Evolutionary conservation across 2,797 vertebrate genomes (phyloP), one percentile per base, ranked within the genome.

Genomic region (Microchirus variegatus): DNA sequence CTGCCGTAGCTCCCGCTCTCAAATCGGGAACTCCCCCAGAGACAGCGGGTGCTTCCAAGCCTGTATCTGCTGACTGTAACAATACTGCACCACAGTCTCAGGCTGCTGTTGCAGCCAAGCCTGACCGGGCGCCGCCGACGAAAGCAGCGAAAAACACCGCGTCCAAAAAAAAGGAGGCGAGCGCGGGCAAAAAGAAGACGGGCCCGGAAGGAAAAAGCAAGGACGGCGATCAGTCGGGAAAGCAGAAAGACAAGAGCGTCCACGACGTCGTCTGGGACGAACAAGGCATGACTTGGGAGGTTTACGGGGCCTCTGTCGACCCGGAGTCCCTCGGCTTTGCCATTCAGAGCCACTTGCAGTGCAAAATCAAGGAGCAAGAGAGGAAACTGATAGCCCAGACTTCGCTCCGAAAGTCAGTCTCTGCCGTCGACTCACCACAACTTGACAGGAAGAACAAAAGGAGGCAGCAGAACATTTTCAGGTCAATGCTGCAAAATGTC

Each of bases 251-350:
- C 46, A 92, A 96, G 75, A 90, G 90, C 0, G 62, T 99, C 62
- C 93, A 96, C 4, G 97, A 99, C 18, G 97, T 99, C 0, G 87
- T 97, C 37, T 99, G 98, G 97, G 98, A 99, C 0, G 98, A 99
- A 60, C 97, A 99, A 71, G 97, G 98, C 60, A 99, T 99, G 98
- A 99, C 98, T 0, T 99, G 98, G 98, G 98, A 99, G 79, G 97
- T 99, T 49, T 99, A 99, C 0, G 98, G 98, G 0, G 98, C 98
- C 0, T 96, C 97, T 0, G 91, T 98, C 1, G 98, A 99, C 83
- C 96, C 96, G 0, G 98, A 99, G 75, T 98, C 96, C 0, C 89
- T 99, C 35, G 98, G 98, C 19, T 94, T 98, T 14, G 98, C 97
- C 41, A 99, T 99, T 81, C 98, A 99, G 92, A 99, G 96, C 90